Evolutionary conservation across 2,113 vertebrate species (phyloP), one percentile per base, ranked within the genome.

Genomic region (Neolamprologus cancellatus): DNA sequence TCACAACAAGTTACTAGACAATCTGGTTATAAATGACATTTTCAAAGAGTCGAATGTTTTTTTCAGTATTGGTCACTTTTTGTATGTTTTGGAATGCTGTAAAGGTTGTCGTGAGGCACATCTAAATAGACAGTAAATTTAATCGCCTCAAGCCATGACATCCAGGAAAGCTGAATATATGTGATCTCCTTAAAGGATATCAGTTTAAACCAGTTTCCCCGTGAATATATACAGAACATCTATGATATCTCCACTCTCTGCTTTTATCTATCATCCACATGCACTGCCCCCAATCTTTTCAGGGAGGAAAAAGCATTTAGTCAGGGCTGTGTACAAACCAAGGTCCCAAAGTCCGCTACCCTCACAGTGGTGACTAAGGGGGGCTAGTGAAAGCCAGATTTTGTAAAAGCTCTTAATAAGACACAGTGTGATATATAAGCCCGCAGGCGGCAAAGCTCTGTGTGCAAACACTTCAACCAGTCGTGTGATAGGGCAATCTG

Each of bases 381-480:
- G 79, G 88, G 82, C 80, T 64, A 78, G 88, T 93, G 91, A 95
- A 95, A 94, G 94, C 92, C 91, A 93, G 93, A 96, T 94, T 95
- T 95, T 90, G 92, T 94, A 92, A 94, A 95, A 95, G 87, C 94
- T 92, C 93, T 92, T 95, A 94, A 94, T 93, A 95, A 94, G 92
- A 91, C 95, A 92, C 93, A 94, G 93, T 93, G 91, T 93, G 93
- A 94, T 91, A 93, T 87, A 85, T 91, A 94, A 94, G 92, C 94
- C 94, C 7, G 76, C 84, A 92, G 91, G 93, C 89, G 74, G 92
- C 84, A 93, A 90, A 93, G 87, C 93, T 95, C 94, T 93, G 88
- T 94, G 93, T 87, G 91, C 92, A 95, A 95, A 94, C 91, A 94
- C 91, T 94, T 91, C 87, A 93, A 84, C 91, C 81, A 88, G 48